Percentiles rank a stretch among this genome's conserved stretches.
phyloP scores from a whole-genome alignment of 2,888 invertebrate species.

The Macaria notata region DNA sequence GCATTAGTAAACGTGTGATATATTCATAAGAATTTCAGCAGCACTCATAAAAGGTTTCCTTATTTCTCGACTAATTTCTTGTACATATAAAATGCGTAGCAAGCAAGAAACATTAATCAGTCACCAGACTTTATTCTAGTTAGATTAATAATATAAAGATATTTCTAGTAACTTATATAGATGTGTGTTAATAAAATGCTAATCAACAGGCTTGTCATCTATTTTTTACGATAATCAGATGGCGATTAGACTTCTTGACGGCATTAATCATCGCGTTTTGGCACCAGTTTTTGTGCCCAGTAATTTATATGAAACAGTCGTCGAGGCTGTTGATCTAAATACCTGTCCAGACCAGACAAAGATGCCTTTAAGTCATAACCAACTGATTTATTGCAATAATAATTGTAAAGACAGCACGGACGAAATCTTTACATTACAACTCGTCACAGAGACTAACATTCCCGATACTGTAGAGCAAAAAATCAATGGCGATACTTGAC shows the following conservation, averaged over 20 bases:
- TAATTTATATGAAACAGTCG: slow-evolving; percentile 18
- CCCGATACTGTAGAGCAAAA: too few species aligned
- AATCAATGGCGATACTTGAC: too few species aligned
- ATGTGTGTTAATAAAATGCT: slow-evolving; percentile 25
- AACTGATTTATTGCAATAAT: slow-evolving; percentile 21
- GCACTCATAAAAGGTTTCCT: too few species aligned
- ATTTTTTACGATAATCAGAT: slow-evolving; percentile 21
- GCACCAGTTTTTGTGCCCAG: slow-evolving; percentile 20
- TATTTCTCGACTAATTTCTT: too few species aligned
- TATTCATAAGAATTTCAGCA: too few species aligned
- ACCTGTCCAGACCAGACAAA: slow-evolving; percentile 14
- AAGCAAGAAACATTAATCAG: too few species aligned
- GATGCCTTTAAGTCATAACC: slow-evolving; percentile 23
- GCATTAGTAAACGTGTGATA: too few species aligned
- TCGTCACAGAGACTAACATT: slow-evolving; percentile 11
- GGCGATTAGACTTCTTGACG: slow-evolving; percentile 18
- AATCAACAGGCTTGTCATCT: slow-evolving; percentile 17
- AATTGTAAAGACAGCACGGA: slow-evolving; percentile 10
- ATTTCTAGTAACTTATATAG: slow-evolving; percentile 6
- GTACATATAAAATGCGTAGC: too few species aligned
- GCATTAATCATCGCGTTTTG: slow-evolving; percentile 21
- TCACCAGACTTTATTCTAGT: too few species aligned
- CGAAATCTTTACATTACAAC: slow-evolving; percentile 10
- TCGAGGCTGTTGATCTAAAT: slow-evolving; percentile 22
- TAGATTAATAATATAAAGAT: not conserved